Conservation (phyloP, 1,140 invertebrate genomes). For the Hesperophylax magnus region DNA sequence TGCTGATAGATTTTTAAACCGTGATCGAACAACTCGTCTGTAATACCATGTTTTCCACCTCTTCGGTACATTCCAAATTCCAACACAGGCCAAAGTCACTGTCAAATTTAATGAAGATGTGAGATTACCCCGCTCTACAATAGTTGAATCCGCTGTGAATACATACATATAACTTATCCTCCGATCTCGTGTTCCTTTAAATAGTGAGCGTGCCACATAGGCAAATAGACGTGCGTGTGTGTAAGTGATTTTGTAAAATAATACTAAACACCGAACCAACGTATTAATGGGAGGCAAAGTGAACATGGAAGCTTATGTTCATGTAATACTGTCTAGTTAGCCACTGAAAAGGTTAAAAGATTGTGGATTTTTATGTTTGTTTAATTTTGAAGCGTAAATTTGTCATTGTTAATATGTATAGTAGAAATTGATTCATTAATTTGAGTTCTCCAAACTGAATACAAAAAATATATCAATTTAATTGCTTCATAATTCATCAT, state of each 20-base stretch:
- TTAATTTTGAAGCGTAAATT: too few relatives aligned
- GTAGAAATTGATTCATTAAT: too few relatives aligned
- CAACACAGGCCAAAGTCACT: slow-evolving; percentile 35
- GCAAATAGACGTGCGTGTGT: slow-evolving; percentile 27
- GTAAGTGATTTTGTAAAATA: slow-evolving; percentile 5
- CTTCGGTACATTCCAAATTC: slow-evolving; percentile 45
- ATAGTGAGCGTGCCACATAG: slow-evolving; percentile 41
- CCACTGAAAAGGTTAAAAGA: too few relatives aligned
- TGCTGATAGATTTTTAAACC: background rate
- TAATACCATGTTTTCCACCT: background rate
- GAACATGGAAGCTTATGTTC: too few relatives aligned
- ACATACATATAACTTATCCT: slow-evolving; percentile 55
- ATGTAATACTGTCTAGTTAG: too few relatives aligned
- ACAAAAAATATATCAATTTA: too few relatives aligned
- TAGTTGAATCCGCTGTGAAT: slow-evolving; percentile 52
- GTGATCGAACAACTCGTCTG: background rate
- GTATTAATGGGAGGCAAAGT: too few relatives aligned
- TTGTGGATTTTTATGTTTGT: too few relatives aligned
- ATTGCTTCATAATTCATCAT: too few relatives aligned
- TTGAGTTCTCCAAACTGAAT: too few relatives aligned
- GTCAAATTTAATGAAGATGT: slow-evolving; percentile 54
- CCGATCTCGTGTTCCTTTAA: slow-evolving; percentile 49
- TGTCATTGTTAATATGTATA: too few relatives aligned
- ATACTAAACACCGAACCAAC: too few relatives aligned
- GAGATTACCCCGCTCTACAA: slow-evolving; percentile 52